Conservation (phyloP, 2,888 invertebrate genomes). For the Caenorhabditis sp. region DNA sequence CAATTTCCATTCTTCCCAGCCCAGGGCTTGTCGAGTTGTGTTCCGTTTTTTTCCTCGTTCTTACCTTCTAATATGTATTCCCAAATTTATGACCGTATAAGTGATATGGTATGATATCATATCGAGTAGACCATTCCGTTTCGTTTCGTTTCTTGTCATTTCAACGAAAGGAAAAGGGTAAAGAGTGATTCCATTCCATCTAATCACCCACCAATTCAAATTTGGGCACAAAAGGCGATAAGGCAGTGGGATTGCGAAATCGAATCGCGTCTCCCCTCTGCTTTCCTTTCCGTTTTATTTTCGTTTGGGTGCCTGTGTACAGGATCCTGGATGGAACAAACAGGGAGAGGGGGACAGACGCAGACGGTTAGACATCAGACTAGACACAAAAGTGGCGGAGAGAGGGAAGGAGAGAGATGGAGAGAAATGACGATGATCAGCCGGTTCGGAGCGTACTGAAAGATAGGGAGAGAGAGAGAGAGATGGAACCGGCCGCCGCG, state of each 20-base stretch:
- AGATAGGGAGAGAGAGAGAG: conserved; percentile 29
- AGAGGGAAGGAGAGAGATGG: conserved; percentile 12
- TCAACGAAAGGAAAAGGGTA: no score
- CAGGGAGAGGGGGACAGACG: conserved; percentile 13
- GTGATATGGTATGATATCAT: conserved; percentile 27
- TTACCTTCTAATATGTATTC: no score
- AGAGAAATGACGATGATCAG: conserved; percentile 44
- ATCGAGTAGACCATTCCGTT: no score
- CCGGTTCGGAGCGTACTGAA: conserved; percentile 53
- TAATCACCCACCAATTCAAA: conserved; percentile 1
- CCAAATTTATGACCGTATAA: no score
- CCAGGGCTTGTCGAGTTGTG: no score
- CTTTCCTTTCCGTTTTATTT: no score
- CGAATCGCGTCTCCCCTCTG: conserved; percentile 3
- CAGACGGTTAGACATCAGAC: conserved; percentile 44
- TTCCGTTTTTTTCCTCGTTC: no score
- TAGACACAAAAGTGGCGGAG: conserved; percentile 13
- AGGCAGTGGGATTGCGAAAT: conserved; percentile 34
- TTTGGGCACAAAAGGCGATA: no score
- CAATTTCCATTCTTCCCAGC: no score
- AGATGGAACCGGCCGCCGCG: conserved; percentile 3
- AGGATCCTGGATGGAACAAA: conserved; percentile 53
- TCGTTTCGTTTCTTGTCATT: background rate
- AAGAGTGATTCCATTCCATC: no score
- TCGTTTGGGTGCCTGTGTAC: no score